phyloP scores from a whole-genome alignment of 2,888 invertebrate species.

The Germaria angustata region DNA sequence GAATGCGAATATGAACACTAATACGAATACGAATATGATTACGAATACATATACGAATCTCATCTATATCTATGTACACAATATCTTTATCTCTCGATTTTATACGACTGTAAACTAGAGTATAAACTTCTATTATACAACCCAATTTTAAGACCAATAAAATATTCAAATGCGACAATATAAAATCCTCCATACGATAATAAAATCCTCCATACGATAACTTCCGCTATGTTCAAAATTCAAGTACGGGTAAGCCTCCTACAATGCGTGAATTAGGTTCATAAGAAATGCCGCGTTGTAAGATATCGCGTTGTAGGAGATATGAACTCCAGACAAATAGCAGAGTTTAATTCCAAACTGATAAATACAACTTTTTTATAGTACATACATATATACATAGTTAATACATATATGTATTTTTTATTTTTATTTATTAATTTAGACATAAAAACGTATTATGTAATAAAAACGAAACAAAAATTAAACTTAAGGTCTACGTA shows the following conservation, averaged over 20 bases:
- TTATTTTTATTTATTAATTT: background rate
- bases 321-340: background rate
- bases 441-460: background rate
- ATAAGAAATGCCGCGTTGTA: background rate
- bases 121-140: too few species aligned
- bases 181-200: too few species aligned
- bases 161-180: too few species aligned
- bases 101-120: too few species aligned
- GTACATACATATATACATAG: background rate
- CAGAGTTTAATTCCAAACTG: background rate
- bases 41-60: too few species aligned
- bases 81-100: too few species aligned
- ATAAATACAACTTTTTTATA: background rate
- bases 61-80: too few species aligned
- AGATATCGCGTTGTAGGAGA: background rate
- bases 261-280: background rate
- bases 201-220: too few species aligned
- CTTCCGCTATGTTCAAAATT: too few species aligned
- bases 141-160: too few species aligned
- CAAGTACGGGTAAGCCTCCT: background rate
- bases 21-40: too few species aligned
- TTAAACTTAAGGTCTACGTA: background rate
- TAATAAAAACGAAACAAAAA: background rate
- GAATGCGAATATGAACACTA: too few species aligned
- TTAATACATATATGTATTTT: background rate